Evolutionary conservation across 2,113 vertebrate genomes (phyloP), one percentile per base, ranked within the genome.

Genomic region (Pteropus alecto): DNA sequence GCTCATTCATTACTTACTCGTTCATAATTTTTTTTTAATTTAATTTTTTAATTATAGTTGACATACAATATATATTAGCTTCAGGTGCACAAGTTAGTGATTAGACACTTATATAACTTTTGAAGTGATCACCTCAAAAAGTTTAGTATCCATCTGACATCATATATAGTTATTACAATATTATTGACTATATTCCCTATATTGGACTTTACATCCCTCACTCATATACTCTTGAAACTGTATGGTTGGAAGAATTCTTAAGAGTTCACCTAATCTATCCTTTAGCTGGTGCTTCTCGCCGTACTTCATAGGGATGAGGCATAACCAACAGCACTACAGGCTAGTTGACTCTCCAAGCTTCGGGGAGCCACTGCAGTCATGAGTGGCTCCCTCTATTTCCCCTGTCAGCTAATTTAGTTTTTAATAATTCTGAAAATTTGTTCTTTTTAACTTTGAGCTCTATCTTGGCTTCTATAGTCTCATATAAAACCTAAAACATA

Each of bases 401-500:
- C 16, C 70, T 30, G 5, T 84, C 12, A 87, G 81, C 26, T 56
- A 73, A 65, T 26, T 58, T 18, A 65, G 6, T 19, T 87, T 93
- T 78, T 16, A 67, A 12, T 90, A 60, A 38, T 46, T 60, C 6
- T 51, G 28, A 95, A 93, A 81, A 11, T 68, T 56, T 14, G 71
- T 19, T 81, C 11, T 81, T 73, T 76, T 92, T 87, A 96, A 79
- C 3, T 74, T 48, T 35, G 16, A 82, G 24, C 1, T n/a, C 10
- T 41, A 38, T n/a, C 35, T 83, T 65, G 67, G 15, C 21, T n/a
- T 93, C 12, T 21, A 19, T 1, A 46, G 48, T 7, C 15, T 81
- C 48, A 85, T 1, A 67, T 5, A 54, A 94, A 87, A 35, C 83
- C 51, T 83, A 89, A 83, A 82, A 54, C 22, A 60, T 43, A 93